A percentile compares a stretch with the other conserved stretches of the same genome.
Evolutionary conservation across 2,888 invertebrate genomes (phyloP).

Genomic region (Lepeophtheirus nordmannii): DNA sequence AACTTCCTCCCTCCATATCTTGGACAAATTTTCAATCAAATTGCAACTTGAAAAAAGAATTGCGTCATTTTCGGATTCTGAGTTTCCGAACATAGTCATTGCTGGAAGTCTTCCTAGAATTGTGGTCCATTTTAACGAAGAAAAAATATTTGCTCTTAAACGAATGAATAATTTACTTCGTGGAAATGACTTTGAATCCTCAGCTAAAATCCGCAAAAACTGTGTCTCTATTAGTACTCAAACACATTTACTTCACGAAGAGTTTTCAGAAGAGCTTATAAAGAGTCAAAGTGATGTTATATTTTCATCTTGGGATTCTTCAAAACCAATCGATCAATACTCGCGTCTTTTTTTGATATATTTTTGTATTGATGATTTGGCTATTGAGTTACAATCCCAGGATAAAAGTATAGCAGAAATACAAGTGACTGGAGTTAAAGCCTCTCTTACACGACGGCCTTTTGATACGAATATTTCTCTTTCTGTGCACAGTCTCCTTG

Average conservation of each 20-base stretch:
- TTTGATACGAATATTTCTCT: slow-evolving; percentile 59
- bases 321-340: slow-evolving; percentile 24
- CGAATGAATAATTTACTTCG: slow-evolving; percentile 39
- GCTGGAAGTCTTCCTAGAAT: slow-evolving; percentile 72
- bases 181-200: neutral
- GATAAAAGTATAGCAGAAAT: slow-evolving; percentile 81
- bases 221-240: neutral
- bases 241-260: neutral
- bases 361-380: slow-evolving; percentile 38
- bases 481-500: slow-evolving; percentile 74
- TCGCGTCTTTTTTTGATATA: slow-evolving; percentile 58
- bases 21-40: slow-evolving; percentile 53
- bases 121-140: slow-evolving; percentile 75
- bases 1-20: slow-evolving; percentile 65
- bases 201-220: neutral
- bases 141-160: slow-evolving; percentile 56
- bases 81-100: slow-evolving; percentile 65
- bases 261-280: neutral
- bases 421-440: slow-evolving; percentile 73
- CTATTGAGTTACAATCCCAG: slow-evolving; percentile 53
- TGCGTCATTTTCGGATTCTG: slow-evolving; percentile 65
- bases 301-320: neutral
- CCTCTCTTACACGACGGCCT: slow-evolving; percentile 55
- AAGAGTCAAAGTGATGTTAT: slow-evolving; percentile 5
- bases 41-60: slow-evolving; percentile 59